Evolutionary conservation across 2,888 invertebrate genomes (phyloP), one percentile per base, ranked within the genome.

Genomic region (Megastigmus dorsalis): DNA sequence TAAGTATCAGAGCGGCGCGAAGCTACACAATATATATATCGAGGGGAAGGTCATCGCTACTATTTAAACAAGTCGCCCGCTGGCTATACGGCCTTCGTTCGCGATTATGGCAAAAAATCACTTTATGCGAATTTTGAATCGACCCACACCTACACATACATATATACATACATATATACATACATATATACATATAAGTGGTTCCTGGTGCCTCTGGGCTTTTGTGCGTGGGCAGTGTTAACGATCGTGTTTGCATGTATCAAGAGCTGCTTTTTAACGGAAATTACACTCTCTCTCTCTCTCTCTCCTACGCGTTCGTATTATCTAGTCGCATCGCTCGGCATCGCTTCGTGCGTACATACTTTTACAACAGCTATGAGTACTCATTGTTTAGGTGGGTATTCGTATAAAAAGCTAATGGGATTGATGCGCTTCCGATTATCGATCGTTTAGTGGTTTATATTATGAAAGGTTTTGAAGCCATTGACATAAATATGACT

Each of bases 21-120:
- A 36, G 28, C 54, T 54, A 20, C 3, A n/a, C n/a, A n/a, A n/a
- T n/a, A n/a, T n/a, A n/a, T n/a, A n/a, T n/a, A n/a, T n/a, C n/a
- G n/a, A n/a, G n/a, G n/a, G 45, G 59, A 69, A 73, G 52, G 48
- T n/a, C 48, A 33, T 55, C 54, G 50, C 38, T 50, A 62, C 66
- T 60, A 60, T 75, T 72, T 69, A 50, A n/a, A 75, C 74, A 65
- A 72, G 70, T 52, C 59, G n/a, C 67, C 33, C 55, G 55, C 63
- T n/a, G 36, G 18, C 62, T 33, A 38, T 54, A 23, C 36, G 76
- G 52, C 76, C 76, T 77, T 77, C 74, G 52, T 48, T 26, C 28
- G 43, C 10, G 38, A 52, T 62, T 66, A 18, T 50, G 54, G 70
- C 23, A 45, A 72, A 77, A 76, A 74, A 77, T 59, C n/a, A 38